These are phyloP conservation scores for Diaperis boleti DNA, from an alignment of 2,888 invertebrate genomes.

Conservation along the genomic window DNA sequence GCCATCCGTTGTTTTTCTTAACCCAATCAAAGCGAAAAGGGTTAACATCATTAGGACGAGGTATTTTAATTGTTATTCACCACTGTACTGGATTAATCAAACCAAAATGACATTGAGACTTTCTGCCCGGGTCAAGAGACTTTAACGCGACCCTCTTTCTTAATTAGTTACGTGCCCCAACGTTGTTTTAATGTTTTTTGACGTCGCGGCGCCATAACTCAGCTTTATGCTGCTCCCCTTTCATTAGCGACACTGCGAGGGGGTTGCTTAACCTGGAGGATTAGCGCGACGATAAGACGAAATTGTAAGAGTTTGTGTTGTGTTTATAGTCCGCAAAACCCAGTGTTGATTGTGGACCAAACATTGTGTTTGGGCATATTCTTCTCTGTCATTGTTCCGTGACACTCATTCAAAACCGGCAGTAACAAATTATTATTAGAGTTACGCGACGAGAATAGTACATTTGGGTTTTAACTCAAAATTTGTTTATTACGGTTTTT, in stretches of 20 bases:
- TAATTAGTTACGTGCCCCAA: slow-evolving; percentile 32
- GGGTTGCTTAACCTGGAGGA: neutral
- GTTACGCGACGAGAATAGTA: too few species aligned
- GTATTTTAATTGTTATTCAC: slow-evolving; percentile 22
- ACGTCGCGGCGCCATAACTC: slow-evolving; percentile 25
- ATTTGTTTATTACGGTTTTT: too few species aligned
- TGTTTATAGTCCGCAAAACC: too few species aligned
- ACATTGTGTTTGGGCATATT: too few species aligned
- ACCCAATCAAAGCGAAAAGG: slow-evolving; percentile 14
- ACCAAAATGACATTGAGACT: neutral
- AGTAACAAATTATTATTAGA: too few species aligned
- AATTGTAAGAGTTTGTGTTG: neutral
- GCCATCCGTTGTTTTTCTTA: slow-evolving; percentile 29
- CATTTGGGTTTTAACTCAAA: too few species aligned
- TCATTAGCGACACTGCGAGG: slow-evolving; percentile 20
- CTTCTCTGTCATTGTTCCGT: too few species aligned
- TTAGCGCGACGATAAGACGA: slow-evolving; percentile 12
- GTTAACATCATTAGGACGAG: slow-evolving; percentile 24
- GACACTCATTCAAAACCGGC: too few species aligned
- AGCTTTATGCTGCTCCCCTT: slow-evolving; percentile 11
- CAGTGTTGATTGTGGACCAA: too few species aligned
- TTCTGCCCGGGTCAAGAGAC: slow-evolving; percentile 1
- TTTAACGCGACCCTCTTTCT: slow-evolving; percentile 16
- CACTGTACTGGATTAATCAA: neutral
- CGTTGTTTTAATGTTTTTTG: slow-evolving; percentile 31